Percentiles rank a stretch among this genome's conserved stretches.
phyloP scores from a whole-genome alignment of 2,113 vertebrate species.

The Pseudolaguvia tuberculata region DNA sequence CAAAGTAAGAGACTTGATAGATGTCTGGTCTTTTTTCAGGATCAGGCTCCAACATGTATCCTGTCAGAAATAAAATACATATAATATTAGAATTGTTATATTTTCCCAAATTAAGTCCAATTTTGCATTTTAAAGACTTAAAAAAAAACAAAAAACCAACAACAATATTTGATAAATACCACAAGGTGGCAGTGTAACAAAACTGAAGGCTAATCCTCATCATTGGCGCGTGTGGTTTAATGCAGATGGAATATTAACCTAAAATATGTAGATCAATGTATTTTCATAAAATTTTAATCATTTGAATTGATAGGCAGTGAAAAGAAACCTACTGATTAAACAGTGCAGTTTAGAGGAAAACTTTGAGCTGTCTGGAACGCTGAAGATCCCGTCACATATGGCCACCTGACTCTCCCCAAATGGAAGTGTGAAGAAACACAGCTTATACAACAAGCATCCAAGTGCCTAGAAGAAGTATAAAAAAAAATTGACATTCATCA shows the following conservation, averaged over 20 bases:
- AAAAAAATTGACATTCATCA: conserved; percentile 24
- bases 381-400: conserved; percentile 95
- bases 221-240: not conserved
- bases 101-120: too few relatives aligned
- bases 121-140: too few relatives aligned
- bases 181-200: conserved; percentile 54
- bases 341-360: conserved; percentile 86
- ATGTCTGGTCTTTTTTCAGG: conserved; percentile 91
- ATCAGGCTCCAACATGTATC: conserved; percentile 96
- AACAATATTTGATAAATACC: conserved; percentile 34
- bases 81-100: too few relatives aligned
- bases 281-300: not conserved
- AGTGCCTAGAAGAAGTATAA: conserved; percentile 75
- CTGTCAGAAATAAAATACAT: conserved; percentile 54
- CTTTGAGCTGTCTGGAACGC: conserved; percentile 88
- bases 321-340: conserved; percentile 84
- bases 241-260: not conserved
- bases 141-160: too few relatives aligned
- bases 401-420: conserved; percentile 99
- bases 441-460: conserved; percentile 97
- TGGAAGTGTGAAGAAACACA: conserved; percentile 96
- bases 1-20: conserved; percentile 93
- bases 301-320: conserved; percentile 1
- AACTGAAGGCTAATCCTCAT: not conserved
- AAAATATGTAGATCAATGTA: not conserved